Base-by-base conservation (phyloP, 2,888 invertebrate genomes). In the Drosophila birchii region DNA sequence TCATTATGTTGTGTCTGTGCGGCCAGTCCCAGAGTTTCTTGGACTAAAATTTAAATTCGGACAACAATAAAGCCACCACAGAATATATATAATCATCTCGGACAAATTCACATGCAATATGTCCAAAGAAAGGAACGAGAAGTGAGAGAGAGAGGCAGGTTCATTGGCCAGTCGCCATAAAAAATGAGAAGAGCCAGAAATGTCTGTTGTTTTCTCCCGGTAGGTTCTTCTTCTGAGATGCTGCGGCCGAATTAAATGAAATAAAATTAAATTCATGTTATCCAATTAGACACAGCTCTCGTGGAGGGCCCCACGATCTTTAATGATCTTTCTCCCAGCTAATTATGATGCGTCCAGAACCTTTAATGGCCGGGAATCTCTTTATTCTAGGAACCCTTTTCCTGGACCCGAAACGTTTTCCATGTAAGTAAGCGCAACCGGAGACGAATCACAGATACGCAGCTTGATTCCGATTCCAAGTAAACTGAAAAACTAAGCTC, bases 301-400 rank as follows among this genome's bases (percentile, higher is more conserved):
- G 49, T 72, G 67, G 62, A 49, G 32, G 49, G 32, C 45, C 26
- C 54, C 20, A 26, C 63, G 69, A 55, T 64, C 70, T 75, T 78
- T 79, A 77, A 85, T 75, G 85, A 85, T 85, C 85, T 87, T 87
- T 85, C 80, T 80, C 85, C 82, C 83, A 77, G 75, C 81, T 88
- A 86, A 86, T 88, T 88, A 80, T 78, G 79, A 63, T 78, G 63
- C 74, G 68, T 49, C 62, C 26, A 62, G 74, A 78, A 78, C 78
- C 79, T 81, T 88, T 86, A 88, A 86, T 86, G 84, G 78, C 78
- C 60, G 64, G 71, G 60, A 79, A 86, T 83, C 81, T 86, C 83
- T 79, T 80, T 76, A 80, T 88, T 86, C 83, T 78, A 72, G 80
- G 84, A 86, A 86, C 81, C 80, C 75, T 77, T 82, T 75, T 18